Conservation (phyloP, 92 coral and sea anemone species). For the Porites cylindrica region DNA sequence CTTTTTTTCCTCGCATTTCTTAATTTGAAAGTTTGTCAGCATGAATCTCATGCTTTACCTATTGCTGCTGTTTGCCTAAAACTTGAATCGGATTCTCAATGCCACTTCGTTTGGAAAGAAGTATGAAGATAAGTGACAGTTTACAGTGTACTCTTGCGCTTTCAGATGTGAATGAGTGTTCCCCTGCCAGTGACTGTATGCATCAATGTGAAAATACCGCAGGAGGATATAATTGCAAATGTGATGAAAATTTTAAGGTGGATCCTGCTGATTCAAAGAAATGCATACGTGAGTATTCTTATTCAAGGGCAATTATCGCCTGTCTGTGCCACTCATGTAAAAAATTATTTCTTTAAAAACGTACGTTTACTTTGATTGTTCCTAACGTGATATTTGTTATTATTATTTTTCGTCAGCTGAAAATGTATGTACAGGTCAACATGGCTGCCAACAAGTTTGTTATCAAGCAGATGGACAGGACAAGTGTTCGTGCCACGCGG, state of each 20-base stretch:
- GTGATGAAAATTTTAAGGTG: conserved; percentile 61
- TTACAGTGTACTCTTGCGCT: background rate
- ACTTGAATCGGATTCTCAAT: background rate
- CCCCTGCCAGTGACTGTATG: conserved; percentile 52
- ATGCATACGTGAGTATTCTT: conserved; percentile 65
- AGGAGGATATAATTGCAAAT: conserved; percentile 61
- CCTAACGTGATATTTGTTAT: no score
- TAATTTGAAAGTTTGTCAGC: no score
- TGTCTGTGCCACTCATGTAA: background rate
- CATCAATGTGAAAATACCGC: conserved; percentile 62
- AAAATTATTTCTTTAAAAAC: no score
- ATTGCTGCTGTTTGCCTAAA: no score
- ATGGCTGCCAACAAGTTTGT: conserved; percentile 53
- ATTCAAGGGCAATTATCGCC: background rate
- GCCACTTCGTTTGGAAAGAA: background rate
- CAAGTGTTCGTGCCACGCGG: conserved; percentile 51
- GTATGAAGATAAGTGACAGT: background rate
- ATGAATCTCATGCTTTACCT: no score
- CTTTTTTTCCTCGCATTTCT: no score
- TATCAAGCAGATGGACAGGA: conserved; percentile 43
- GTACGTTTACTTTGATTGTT: no score
- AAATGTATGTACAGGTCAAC: conserved; percentile 41
- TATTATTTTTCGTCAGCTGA: background rate
- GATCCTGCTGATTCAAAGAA: conserved; percentile 53
- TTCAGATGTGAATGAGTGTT: conserved; percentile 69